phyloP scores from a whole-genome alignment of 2,797 vertebrate species.

The Tarsius wallacei region DNA sequence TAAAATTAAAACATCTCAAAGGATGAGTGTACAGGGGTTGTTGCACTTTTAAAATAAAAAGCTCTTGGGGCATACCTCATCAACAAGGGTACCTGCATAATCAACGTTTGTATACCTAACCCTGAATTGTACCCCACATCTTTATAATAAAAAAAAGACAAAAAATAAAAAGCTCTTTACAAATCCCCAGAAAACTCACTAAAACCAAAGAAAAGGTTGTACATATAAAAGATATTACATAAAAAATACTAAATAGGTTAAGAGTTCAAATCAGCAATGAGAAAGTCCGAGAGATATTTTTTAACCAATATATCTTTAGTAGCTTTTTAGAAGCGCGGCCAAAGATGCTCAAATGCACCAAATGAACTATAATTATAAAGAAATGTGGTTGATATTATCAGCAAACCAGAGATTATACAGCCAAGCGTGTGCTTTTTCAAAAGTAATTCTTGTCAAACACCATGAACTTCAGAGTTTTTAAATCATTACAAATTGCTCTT shows the following conservation, averaged over 20 bases:
- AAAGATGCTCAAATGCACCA: background rate
- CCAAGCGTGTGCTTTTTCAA: background rate
- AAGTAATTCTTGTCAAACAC: background rate
- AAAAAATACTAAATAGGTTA: background rate
- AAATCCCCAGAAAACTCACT: background rate
- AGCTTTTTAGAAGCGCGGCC: background rate
- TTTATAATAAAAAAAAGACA: no score
- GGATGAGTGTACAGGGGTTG: background rate
- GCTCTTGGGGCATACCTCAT: background rate
- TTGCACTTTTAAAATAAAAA: background rate
- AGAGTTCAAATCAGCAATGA: conserved; percentile 14
- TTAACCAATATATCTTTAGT: background rate
- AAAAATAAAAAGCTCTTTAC: background rate
- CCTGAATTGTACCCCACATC: no score
- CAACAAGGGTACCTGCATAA: no score
- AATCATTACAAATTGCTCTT: conserved; percentile 22
- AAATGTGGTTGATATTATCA: conserved; percentile 16
- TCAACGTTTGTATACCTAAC: no score
- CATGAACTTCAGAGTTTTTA: background rate
- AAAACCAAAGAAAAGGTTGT: background rate
- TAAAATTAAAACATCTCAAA: conserved; percentile 47
- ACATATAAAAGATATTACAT: background rate
- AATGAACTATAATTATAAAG: conserved; percentile 27
- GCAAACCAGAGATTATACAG: background rate
- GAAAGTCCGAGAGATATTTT: background rate